These are phyloP conservation scores for Barnardius zonarius DNA, from an alignment of 2,113 vertebrate species.

Conservation along the genomic window DNA sequence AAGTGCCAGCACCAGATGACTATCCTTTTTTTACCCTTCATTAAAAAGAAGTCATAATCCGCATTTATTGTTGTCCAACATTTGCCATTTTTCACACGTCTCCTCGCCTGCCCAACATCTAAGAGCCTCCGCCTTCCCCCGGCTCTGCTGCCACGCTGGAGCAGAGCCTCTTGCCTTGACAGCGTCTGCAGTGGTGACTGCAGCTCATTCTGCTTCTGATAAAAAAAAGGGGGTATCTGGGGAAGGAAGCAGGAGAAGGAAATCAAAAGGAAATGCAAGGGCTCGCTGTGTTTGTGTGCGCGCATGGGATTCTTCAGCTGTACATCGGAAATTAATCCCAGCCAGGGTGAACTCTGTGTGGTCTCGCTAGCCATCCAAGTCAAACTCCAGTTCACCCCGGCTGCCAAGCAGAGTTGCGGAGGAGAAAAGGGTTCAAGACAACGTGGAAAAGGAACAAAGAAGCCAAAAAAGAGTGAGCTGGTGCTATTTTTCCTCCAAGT, in stretches of 20 bases:
- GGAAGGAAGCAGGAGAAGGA: slow-evolving; percentile 58
- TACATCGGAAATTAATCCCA: slow-evolving; percentile 56
- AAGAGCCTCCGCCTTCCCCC: not conserved
- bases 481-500: slow-evolving; percentile 46
- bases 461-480: slow-evolving; percentile 33
- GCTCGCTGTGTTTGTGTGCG: slow-evolving; percentile 17
- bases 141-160: not conserved
- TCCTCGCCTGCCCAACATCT: slow-evolving; percentile 17
- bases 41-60: slow-evolving; percentile 9
- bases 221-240: slow-evolving; percentile 39
- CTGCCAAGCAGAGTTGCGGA: slow-evolving; percentile 46
- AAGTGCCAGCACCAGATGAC: slow-evolving; percentile 66
- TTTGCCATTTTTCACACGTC: slow-evolving; percentile 51
- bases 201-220: slow-evolving; percentile 52
- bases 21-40: slow-evolving; percentile 57
- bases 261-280: slow-evolving; percentile 57
- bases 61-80: slow-evolving; percentile 49
- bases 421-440: slow-evolving; percentile 53
- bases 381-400: slow-evolving; percentile 61
- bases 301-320: slow-evolving; percentile 43
- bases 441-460: slow-evolving; percentile 64
- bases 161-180: not conserved
- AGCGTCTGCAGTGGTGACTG: not conserved
- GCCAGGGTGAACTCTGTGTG: slow-evolving; percentile 66
- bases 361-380: slow-evolving; percentile 65